phyloP scores from a whole-genome alignment of 2,113 vertebrate species.

The Lepus americanus region DNA sequence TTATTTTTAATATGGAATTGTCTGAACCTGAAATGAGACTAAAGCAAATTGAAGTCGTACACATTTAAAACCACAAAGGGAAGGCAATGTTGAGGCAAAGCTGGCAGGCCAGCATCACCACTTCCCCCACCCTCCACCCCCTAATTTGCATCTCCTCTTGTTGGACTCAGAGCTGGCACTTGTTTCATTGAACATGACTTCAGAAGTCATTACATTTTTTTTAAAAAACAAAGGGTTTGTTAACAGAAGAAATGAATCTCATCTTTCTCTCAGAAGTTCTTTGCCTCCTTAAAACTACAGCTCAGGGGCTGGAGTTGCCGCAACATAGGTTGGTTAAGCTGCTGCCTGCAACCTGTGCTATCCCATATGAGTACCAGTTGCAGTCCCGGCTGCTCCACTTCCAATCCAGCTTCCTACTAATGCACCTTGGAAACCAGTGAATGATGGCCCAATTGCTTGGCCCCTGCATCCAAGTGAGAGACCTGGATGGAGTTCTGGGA shows the following conservation, averaged over 20 bases:
- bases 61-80: conserved; percentile 63
- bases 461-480: no score
- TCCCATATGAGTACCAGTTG: no score
- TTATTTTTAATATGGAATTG: conserved; percentile 53
- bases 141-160: neutral
- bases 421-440: no score
- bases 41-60: conserved; percentile 63
- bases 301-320: no score
- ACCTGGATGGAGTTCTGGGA: no score
- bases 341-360: no score
- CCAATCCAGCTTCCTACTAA: no score
- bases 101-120: conserved; percentile 33
- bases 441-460: no score
- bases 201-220: conserved; percentile 2
- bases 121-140: neutral
- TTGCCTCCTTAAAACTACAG: conserved; percentile 14
- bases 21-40: conserved; percentile 66
- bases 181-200: neutral
- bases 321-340: no score
- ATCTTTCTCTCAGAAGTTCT: neutral
- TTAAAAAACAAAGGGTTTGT: conserved; percentile 32
- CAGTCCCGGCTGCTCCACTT: no score
- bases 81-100: conserved; percentile 53
- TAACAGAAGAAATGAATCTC: conserved; percentile 29
- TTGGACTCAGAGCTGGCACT: neutral